Conservation (phyloP, 2,113 vertebrate genomes). For the Nesoenas mayeri region DNA sequence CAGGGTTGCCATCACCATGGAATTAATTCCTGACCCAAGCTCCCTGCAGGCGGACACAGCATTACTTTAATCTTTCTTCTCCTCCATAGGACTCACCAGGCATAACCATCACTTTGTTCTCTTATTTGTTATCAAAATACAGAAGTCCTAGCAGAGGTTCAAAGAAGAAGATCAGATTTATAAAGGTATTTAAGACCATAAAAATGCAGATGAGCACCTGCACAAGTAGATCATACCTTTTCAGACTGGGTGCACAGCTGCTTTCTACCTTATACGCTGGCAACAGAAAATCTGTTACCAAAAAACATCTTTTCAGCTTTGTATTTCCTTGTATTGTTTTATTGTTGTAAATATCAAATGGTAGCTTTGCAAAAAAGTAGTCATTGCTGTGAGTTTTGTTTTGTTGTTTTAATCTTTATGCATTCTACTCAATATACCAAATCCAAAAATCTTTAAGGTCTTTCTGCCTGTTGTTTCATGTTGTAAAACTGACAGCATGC, state of each 20-base stretch:
- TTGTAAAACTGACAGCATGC: not conserved
- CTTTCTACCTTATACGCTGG: not conserved
- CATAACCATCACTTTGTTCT: not conserved
- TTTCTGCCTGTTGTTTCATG: not conserved
- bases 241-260: not conserved
- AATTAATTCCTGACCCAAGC: not conserved
- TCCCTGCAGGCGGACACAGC: not conserved
- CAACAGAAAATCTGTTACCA: not conserved
- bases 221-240: not conserved
- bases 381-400: not conserved
- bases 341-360: not conserved
- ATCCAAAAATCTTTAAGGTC: not conserved
- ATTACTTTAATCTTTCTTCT: not conserved
- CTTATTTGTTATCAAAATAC: not conserved
- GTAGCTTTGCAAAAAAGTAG: not conserved
- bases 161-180: not conserved
- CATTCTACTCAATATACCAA: not conserved
- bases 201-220: constrained; percentile 21
- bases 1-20: not conserved
- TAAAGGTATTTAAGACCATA: not conserved
- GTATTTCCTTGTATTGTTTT: not conserved
- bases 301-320: not conserved
- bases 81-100: rapidly evolving
- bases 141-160: not conserved
- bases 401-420: not conserved